These are phyloP conservation scores for Fabriciana adippe DNA, from an alignment of 2,888 invertebrate species.

Conservation along the genomic window DNA sequence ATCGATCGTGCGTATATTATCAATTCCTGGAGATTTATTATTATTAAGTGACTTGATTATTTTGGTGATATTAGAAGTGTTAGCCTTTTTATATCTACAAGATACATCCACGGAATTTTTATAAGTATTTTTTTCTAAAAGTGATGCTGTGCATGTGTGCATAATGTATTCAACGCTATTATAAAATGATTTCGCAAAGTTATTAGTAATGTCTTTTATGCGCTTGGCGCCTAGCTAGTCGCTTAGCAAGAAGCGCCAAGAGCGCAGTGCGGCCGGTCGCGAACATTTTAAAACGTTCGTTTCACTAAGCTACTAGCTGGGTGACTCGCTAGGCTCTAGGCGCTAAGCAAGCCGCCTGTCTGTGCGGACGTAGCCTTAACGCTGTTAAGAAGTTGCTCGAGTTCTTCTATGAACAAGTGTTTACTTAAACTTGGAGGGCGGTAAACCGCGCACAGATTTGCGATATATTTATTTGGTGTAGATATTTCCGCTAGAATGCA, in stretches of 20 bases:
- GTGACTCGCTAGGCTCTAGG: too few species aligned
- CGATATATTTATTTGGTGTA: conserved; percentile 4
- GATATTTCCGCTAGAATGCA: conserved; percentile 4
- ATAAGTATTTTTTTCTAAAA: neutral
- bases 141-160: neutral
- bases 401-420: conserved; percentile 13
- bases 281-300: too few species aligned
- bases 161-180: neutral
- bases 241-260: too few species aligned
- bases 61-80: too few species aligned
- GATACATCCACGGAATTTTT: neutral
- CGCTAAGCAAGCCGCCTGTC: too few species aligned
- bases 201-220: conserved; percentile 13
- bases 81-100: conserved; percentile 5
- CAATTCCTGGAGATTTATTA: conserved; percentile 14
- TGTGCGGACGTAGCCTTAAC: too few species aligned
- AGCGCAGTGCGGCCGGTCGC: too few species aligned
- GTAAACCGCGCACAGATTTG: conserved; percentile 17
- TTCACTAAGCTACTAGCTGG: too few species aligned
- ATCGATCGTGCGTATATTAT: conserved; percentile 5
- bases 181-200: conserved; percentile 2
- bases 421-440: conserved; percentile 13
- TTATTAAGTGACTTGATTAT: conserved; percentile 6
- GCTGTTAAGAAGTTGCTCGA: conserved; percentile 13
- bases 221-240: too few species aligned